Evolutionary conservation across 2,113 vertebrate genomes (phyloP), one percentile per base, ranked within the genome.

Genomic region (Indicator maculatus): DNA sequence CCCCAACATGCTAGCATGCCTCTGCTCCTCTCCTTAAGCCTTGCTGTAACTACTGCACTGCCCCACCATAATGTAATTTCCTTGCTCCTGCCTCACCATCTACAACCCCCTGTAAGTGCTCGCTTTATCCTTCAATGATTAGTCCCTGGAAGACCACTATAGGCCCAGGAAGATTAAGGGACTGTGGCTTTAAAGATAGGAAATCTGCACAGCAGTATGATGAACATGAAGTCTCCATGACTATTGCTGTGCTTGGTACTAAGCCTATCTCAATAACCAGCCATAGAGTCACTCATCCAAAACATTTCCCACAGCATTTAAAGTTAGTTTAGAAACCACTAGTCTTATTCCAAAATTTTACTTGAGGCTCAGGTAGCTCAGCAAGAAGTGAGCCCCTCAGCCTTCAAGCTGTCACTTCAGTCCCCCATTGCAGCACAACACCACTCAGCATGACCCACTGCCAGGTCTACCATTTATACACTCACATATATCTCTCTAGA

Each of bases 21-120:
- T 82, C 44, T 0, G 1, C 56, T 92, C 30, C 70, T 86, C 76
- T n/a, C 17, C 28, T 39, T 16, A 17, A 30, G 50, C 27, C 39
- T 2, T 7, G 33, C 39, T 58, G 20, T 67, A 84, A 81, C 44
- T 58, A 31, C 31, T 53, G 59, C 4, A 9, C n/a, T 55, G 47
- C 41, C 59, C 41, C 4, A 5, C 18, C 55, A 13, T 17, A 12
- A 53, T 0, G 0, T 44, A 50, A 23, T 38, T 71, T 78, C 41
- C 56, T 65, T 63, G 33, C 53, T 85, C 10, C 39, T 70, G 39
- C 33, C 52, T 74, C 64, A 27, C 31, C 18, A 4, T 1, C 5
- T 39, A 53, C 24, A 89, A 11, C 1, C 9, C 38, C 36, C 6
- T 6, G 17, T 19, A 60, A 58, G 47, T 39, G 41, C 58, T 44